Conservation (phyloP, 2,113 vertebrate species). For the Brienomyrus brachyistius region DNA sequence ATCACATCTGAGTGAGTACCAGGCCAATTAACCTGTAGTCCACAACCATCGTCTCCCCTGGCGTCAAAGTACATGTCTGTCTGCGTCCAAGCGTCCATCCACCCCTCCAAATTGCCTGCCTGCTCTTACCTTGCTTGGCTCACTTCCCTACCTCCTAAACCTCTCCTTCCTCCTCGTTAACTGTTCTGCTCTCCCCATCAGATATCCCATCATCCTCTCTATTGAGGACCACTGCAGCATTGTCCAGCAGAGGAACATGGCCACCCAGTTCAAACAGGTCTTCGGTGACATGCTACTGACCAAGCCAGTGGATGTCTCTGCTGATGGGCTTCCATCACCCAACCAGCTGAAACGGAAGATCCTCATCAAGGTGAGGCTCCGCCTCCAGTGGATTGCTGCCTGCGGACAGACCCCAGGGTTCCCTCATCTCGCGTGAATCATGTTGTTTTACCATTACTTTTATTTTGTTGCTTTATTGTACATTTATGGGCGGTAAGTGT, state of each 20-base stretch:
- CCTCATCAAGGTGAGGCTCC: conserved; percentile 80
- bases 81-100: not conserved
- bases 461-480: not conserved
- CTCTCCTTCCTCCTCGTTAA: not conserved
- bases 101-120: not conserved
- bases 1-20: conserved; percentile 87
- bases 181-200: conserved; percentile 36
- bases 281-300: conserved; percentile 93
- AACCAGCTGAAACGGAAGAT: conserved; percentile 95
- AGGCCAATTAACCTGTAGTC: not conserved
- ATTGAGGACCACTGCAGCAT: conserved; percentile 99
- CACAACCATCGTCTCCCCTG: not conserved
- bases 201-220: conserved; percentile 88
- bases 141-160: not conserved
- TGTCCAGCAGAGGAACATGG: conserved; percentile 96
- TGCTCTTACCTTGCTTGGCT: not conserved
- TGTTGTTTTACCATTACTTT: not conserved
- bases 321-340: conserved; percentile 90
- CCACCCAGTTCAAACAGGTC: conserved; percentile 83
- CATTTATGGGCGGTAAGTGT: not conserved
- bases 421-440: not conserved
- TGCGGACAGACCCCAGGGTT: not conserved
- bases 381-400: not conserved
- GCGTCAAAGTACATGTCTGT: not conserved
- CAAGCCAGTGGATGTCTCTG: conserved; percentile 85